These are phyloP conservation scores for Thymallus thymallus DNA, from an alignment of 2,113 vertebrate genomes.

Conservation along the genomic window DNA sequence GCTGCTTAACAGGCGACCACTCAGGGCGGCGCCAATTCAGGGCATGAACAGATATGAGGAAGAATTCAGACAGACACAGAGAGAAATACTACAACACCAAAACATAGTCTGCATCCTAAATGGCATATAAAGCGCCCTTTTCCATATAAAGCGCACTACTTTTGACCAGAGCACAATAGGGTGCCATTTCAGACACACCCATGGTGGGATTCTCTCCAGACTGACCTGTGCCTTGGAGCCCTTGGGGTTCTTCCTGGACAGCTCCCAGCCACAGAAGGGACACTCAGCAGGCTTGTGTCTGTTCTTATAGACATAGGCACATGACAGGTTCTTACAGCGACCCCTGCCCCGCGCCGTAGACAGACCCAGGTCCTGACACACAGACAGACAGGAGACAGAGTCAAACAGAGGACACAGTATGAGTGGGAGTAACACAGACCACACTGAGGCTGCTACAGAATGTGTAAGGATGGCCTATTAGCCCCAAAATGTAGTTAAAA, in stretches of 20 bases:
- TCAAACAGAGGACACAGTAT: neutral
- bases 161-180: too few species aligned
- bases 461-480: too few species aligned
- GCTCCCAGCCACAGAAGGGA: conserved; percentile 88
- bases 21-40: too few species aligned
- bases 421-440: too few species aligned
- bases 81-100: too few species aligned
- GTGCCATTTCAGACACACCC: too few species aligned
- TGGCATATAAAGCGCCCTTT: too few species aligned
- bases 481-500: neutral
- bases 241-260: conserved; percentile 83
- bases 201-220: too few species aligned
- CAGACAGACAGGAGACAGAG: neutral
- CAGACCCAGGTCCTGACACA: conserved; percentile 87
- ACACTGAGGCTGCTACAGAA: too few species aligned
- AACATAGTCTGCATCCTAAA: too few species aligned
- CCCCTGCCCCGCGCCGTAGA: conserved; percentile 93
- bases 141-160: too few species aligned
- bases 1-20: too few species aligned
- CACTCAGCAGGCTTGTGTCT: conserved; percentile 80
- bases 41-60: neutral
- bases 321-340: conserved; percentile 91
- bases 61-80: neutral
- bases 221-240: conserved; percentile 65
- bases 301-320: conserved; percentile 94